phyloP scores from a whole-genome alignment of 1,140 invertebrate species.

The Charaxes varanes region DNA sequence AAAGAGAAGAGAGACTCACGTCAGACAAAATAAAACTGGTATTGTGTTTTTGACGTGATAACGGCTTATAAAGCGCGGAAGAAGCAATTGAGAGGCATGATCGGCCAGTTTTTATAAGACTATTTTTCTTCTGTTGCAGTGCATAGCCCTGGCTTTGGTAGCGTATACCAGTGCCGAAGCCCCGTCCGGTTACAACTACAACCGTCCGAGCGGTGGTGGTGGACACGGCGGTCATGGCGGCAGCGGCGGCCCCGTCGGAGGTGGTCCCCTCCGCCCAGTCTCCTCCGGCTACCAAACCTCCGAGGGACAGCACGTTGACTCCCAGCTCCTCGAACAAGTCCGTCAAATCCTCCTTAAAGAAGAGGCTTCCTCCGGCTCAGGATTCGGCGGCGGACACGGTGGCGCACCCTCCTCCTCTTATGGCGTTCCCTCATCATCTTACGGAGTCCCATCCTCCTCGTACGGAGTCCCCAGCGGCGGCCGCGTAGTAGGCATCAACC shows the following conservation, averaged over 20 bases:
- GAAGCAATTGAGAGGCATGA: too few relatives aligned
- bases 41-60: too few relatives aligned
- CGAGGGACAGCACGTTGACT: slow-evolving; percentile 83
- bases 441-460: slow-evolving; percentile 76
- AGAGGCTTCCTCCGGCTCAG: slow-evolving; percentile 74
- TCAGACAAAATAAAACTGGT: too few relatives aligned
- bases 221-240: slow-evolving; percentile 72
- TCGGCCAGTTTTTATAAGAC: too few relatives aligned
- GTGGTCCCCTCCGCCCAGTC: slow-evolving; percentile 77
- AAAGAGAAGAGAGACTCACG: too few relatives aligned
- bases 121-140: slow-evolving; percentile 40
- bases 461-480: slow-evolving; percentile 76
- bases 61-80: too few relatives aligned
- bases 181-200: slow-evolving; percentile 71
- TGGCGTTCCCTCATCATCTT: slow-evolving; percentile 77
- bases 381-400: slow-evolving; percentile 70
- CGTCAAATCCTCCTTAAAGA: slow-evolving; percentile 84
- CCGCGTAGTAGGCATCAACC: slow-evolving; percentile 83
- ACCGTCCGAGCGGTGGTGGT: slow-evolving; percentile 54
- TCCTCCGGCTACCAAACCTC: slow-evolving; percentile 80
- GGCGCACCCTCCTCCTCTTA: slow-evolving; percentile 75
- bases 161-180: slow-evolving; percentile 59
- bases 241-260: slow-evolving; percentile 56
- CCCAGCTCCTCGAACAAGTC: slow-evolving; percentile 83
- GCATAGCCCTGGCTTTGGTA: slow-evolving; percentile 71